phyloP scores from a whole-genome alignment of 2,888 invertebrate species.

The Operophtera brumata region DNA sequence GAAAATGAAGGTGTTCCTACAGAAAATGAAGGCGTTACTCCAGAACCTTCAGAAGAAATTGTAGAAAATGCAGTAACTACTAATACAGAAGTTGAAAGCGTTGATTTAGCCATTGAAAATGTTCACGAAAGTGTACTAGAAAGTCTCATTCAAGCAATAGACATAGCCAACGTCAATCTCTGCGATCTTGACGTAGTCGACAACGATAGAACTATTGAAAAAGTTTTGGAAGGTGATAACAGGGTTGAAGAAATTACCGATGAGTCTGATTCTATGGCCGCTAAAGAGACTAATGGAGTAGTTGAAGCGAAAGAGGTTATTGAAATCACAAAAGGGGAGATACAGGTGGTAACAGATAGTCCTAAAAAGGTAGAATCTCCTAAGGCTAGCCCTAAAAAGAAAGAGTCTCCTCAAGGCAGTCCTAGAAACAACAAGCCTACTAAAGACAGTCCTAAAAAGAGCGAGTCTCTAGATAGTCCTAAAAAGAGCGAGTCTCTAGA shows the following conservation, averaged over 20 bases:
- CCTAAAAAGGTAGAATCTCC: constrained; percentile 11
- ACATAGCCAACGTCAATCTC: constrained; percentile 58
- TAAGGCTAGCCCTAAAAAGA: constrained; percentile 14
- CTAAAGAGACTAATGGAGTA: not conserved
- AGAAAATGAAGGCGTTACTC: not conserved
- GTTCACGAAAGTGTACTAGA: constrained; percentile 60
- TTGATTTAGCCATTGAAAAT: constrained; percentile 29
- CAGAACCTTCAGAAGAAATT: too few species aligned
- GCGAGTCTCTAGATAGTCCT: too few species aligned
- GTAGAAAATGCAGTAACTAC: not conserved
- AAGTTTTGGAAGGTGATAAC: constrained; percentile 30
- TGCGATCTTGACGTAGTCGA: constrained; percentile 55
- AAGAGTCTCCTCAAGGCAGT: not conserved
- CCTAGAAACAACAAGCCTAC: too few species aligned
- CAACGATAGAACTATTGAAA: constrained; percentile 39
- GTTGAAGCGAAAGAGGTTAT: not conserved
- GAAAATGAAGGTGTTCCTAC: not conserved
- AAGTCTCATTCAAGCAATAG: constrained; percentile 62
- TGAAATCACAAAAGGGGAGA: not conserved
- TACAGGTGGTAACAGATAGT: not conserved
- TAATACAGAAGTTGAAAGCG: constrained; percentile 14
- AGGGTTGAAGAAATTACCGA: not conserved
- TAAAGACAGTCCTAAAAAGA: too few species aligned
- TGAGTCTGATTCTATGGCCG: not conserved
- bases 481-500: not conserved